Percentiles rank a stretch among this genome's conserved stretches.
Conservation (phyloP, 2,113 vertebrate species). For the Brienomyrus longianalis region DNA sequence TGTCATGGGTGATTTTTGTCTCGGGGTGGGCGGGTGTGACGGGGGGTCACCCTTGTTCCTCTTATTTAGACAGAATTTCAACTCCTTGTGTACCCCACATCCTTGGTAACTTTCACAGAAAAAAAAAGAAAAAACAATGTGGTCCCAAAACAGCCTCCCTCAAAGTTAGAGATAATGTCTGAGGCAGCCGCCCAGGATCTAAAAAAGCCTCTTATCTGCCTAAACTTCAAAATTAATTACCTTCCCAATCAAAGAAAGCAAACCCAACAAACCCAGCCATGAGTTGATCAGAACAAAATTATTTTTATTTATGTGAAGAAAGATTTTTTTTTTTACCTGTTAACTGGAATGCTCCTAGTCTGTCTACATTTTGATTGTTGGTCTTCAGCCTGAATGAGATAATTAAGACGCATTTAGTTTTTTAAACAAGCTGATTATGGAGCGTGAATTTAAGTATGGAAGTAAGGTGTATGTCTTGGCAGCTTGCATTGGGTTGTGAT, state of each 20-base stretch:
- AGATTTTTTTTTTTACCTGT: neutral
- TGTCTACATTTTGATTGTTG: neutral
- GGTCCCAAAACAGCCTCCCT: neutral
- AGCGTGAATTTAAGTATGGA: neutral
- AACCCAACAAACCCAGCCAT: neutral
- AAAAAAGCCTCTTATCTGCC: neutral
- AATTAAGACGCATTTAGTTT: neutral
- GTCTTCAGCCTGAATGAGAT: neutral
- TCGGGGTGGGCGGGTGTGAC: no score
- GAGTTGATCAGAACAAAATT: neutral
- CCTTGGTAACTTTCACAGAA: neutral
- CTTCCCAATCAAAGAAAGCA: neutral
- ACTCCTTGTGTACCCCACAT: neutral
- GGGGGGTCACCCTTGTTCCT: neutral
- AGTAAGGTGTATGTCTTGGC: neutral
- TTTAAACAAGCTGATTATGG: neutral
- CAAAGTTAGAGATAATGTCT: neutral
- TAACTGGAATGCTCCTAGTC: neutral
- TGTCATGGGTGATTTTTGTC: no score
- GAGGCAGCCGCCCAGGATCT: neutral
- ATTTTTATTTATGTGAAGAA: neutral
- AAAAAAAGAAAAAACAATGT: neutral
- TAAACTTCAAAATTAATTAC: neutral
- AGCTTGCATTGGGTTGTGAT: neutral
- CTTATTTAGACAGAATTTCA: neutral